Conservation (phyloP, 2,888 invertebrate species). For the Pheosia tremula region DNA sequence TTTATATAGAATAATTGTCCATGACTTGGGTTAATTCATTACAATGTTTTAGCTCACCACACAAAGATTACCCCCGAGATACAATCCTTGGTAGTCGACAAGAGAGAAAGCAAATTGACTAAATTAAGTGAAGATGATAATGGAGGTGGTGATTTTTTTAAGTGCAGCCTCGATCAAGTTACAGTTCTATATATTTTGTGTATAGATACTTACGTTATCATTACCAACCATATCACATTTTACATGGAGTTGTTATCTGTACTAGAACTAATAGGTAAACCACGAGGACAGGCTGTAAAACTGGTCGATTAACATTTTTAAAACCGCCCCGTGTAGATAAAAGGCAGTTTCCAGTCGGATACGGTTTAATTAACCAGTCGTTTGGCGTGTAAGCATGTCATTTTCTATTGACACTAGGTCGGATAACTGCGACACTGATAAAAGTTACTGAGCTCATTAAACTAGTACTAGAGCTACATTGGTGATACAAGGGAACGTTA, state of each 20-base stretch:
- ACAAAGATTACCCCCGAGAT: too few relatives aligned
- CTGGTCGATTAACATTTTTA: slow-evolving; percentile 35
- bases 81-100: too few relatives aligned
- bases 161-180: too few relatives aligned
- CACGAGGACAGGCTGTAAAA: slow-evolving; percentile 10
- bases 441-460: slow-evolving; percentile 54
- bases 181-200: too few relatives aligned
- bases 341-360: slow-evolving; percentile 47
- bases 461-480: slow-evolving; percentile 36
- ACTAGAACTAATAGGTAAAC: slow-evolving; percentile 6
- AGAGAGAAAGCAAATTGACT: too few relatives aligned
- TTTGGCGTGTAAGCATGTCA: slow-evolving; percentile 45
- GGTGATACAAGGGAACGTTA: slow-evolving; percentile 7
- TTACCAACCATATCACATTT: background rate
- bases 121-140: too few relatives aligned
- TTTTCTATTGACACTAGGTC: slow-evolving; percentile 42
- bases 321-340: slow-evolving; percentile 38
- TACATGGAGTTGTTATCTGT: slow-evolving; percentile 1
- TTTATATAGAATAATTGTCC: too few relatives aligned
- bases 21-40: too few relatives aligned
- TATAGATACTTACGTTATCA: too few relatives aligned
- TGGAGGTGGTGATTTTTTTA: too few relatives aligned
- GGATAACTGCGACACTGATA: slow-evolving; percentile 44
- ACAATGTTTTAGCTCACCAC: too few relatives aligned
- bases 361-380: slow-evolving; percentile 53